Conservation (phyloP, 2,888 invertebrate species). For the Anagyrus pseudococci region DNA sequence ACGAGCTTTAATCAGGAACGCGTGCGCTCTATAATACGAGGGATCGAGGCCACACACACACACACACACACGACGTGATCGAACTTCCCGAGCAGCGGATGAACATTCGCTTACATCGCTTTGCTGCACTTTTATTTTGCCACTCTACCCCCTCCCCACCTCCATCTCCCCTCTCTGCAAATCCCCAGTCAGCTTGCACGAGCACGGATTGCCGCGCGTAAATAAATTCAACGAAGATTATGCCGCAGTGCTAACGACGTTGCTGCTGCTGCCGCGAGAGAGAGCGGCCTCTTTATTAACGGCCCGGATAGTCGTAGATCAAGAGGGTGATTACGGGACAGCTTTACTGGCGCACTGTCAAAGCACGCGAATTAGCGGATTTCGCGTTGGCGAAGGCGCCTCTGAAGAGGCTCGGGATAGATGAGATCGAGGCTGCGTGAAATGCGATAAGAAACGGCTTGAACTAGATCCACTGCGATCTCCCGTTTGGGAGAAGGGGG, state of each 20-base stretch:
- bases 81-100: background rate
- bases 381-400: too few species aligned
- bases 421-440: too few species aligned
- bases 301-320: conserved; percentile 38
- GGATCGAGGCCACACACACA: too few species aligned
- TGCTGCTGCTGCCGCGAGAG: conserved; percentile 30
- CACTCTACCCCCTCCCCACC: too few species aligned
- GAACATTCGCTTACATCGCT: background rate
- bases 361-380: conserved; percentile 13
- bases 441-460: too few species aligned
- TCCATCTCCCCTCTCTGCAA: too few species aligned
- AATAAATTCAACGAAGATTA: conserved; percentile 40
- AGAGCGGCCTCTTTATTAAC: conserved; percentile 41
- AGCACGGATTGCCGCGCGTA: conserved; percentile 2
- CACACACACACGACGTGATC: conserved; percentile 1
- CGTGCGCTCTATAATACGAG: too few species aligned
- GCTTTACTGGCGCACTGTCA: conserved; percentile 25
- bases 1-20: conserved; percentile 13
- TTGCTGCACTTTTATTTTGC: conserved; percentile 10
- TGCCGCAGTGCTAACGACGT: conserved; percentile 31
- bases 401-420: too few species aligned
- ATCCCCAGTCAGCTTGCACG: background rate
- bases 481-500: too few species aligned
- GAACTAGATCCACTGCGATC: too few species aligned
- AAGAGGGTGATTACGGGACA: conserved; percentile 37